These are phyloP conservation scores for Pachyseris speciosa DNA, from an alignment of 64 coral and sea anemone genomes.

Conservation along the genomic window DNA sequence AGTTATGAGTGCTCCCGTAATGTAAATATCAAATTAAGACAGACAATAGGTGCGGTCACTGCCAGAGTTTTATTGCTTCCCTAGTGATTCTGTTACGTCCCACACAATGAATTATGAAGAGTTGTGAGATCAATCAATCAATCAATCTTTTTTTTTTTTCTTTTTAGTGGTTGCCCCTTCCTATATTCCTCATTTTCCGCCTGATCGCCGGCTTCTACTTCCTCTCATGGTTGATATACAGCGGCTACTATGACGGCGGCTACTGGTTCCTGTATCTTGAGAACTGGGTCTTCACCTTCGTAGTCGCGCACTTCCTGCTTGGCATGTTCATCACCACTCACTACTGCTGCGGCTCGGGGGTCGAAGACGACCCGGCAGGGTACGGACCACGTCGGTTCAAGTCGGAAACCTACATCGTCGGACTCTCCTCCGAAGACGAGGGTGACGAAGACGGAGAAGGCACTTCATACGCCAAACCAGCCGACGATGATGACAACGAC, in stretches of 20 bases:
- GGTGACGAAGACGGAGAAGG: constrained; percentile 15
- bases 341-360: constrained; percentile 8
- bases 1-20: too few species aligned
- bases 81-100: not conserved
- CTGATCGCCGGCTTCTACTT: constrained; percentile 66
- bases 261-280: constrained; percentile 77
- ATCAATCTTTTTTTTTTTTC: not conserved
- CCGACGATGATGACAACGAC: constrained; percentile 24
- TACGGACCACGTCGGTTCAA: constrained; percentile 23
- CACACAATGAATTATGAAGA: not conserved
- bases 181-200: constrained; percentile 47
- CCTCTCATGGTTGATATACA: constrained; percentile 61
- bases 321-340: constrained; percentile 60
- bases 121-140: not conserved
- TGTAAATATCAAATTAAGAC: too few species aligned
- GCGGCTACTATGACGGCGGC: not conserved
- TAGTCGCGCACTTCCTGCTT: constrained; percentile 53
- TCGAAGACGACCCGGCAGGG: constrained; percentile 5
- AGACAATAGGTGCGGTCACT: too few species aligned
- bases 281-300: constrained; percentile 75
- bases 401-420: constrained; percentile 72
- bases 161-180: constrained; percentile 52
- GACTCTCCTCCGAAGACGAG: constrained; percentile 31
- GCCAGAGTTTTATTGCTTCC: not conserved
- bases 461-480: not conserved